Evolutionary conservation across 2,888 invertebrate species (phyloP).

Genomic region (Coecobrya sp.): DNA sequence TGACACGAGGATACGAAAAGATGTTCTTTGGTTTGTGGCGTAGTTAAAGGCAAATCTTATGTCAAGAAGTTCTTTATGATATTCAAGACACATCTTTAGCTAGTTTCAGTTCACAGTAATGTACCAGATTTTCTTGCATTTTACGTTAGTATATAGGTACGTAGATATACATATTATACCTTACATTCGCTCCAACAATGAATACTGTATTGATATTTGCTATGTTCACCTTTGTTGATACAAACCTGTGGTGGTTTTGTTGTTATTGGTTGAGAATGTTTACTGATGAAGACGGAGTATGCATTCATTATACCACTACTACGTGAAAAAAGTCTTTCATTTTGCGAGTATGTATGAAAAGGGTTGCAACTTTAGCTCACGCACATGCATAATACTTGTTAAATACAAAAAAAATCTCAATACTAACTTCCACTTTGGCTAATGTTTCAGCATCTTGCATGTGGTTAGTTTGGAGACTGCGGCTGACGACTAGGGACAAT

Average conservation of each 20-base stretch:
- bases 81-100: not conserved
- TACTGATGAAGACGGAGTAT: not conserved
- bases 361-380: conserved; percentile 7
- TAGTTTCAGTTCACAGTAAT: too few species aligned
- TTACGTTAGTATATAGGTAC: not conserved
- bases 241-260: conserved; percentile 26
- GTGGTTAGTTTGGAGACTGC: conserved; percentile 61
- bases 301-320: not conserved
- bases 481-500: conserved; percentile 45
- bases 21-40: conserved; percentile 2
- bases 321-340: not conserved
- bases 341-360: not conserved
- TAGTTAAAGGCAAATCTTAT: not conserved
- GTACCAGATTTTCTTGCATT: not conserved
- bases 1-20: not conserved
- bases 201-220: not conserved
- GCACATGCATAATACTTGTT: not conserved
- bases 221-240: not conserved
- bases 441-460: not conserved
- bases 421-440: conserved; percentile 11
- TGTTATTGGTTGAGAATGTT: conserved; percentile 25
- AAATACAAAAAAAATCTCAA: not conserved
- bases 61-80: not conserved
- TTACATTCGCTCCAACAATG: not conserved
- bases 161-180: not conserved